Evolutionary conservation across 2,888 invertebrate genomes (phyloP).

Genomic region (Eupithecia pulchellata): DNA sequence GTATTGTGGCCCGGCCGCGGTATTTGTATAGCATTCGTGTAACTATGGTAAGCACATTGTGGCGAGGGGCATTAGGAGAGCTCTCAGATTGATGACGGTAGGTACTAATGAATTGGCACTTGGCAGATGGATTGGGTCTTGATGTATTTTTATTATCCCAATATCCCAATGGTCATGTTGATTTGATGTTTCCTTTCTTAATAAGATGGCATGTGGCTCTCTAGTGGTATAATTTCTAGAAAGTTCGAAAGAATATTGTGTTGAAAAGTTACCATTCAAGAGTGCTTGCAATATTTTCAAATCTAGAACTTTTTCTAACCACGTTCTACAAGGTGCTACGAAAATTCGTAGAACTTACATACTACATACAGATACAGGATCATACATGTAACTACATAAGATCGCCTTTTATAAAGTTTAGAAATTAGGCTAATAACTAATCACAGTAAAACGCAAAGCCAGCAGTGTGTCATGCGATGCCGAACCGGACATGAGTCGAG

Average conservation of each 20-base stretch:
- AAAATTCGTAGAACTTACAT: background rate
- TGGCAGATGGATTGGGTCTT: constrained; percentile 18
- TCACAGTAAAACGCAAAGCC: constrained; percentile 27
- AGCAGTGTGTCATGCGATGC: constrained; percentile 7
- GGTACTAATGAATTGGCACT: constrained; percentile 20
- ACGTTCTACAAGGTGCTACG: constrained; percentile 20
- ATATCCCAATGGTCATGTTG: background rate
- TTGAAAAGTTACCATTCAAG: background rate
- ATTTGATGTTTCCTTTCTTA: background rate
- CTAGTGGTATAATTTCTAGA: background rate
- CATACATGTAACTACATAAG: no score
- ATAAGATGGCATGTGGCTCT: background rate
- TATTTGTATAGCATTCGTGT: constrained; percentile 39
- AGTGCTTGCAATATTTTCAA: background rate
- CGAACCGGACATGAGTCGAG: constrained; percentile 30
- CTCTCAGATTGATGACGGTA: constrained; percentile 31
- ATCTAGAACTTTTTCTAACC: constrained; percentile 2
- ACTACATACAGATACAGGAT: no score
- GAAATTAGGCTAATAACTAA: constrained; percentile 35
- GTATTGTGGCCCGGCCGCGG: constrained; percentile 57
- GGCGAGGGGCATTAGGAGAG: constrained; percentile 35
- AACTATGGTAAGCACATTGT: constrained; percentile 41
- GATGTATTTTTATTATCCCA: constrained; percentile 16
- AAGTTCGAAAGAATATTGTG: background rate
- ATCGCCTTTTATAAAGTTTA: background rate